These are phyloP conservation scores for Eretmodus cyanostictus DNA, from an alignment of 2,113 vertebrate genomes.

Conservation along the genomic window DNA sequence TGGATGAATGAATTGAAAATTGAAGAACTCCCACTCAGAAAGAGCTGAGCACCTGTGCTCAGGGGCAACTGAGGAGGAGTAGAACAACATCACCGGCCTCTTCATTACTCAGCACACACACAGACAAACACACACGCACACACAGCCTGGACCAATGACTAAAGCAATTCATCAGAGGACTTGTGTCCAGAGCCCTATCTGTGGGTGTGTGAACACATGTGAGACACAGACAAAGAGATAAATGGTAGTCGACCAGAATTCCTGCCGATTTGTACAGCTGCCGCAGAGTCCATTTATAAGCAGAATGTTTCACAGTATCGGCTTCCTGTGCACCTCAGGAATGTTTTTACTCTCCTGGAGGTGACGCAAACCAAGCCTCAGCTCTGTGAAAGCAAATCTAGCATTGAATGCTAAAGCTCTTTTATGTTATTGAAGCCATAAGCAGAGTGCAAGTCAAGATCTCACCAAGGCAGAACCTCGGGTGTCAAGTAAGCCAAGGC, in stretches of 20 bases:
- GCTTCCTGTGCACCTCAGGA: background rate
- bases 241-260: background rate
- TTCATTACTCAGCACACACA: slow-evolving; percentile 37
- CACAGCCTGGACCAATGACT: background rate
- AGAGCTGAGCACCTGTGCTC: slow-evolving; percentile 14
- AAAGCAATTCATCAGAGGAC: slow-evolving; percentile 33
- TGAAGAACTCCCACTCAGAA: slow-evolving; percentile 34
- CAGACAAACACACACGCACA: background rate
- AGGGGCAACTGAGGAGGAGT: slow-evolving; percentile 13
- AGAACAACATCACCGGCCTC: slow-evolving; percentile 3
- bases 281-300: background rate
- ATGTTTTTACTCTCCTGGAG: background rate
- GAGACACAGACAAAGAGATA: slow-evolving; percentile 17
- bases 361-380: background rate
- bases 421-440: background rate
- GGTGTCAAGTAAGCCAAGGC: background rate
- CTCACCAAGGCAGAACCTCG: background rate
- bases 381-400: background rate
- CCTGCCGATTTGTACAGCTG: background rate
- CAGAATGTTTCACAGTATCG: background rate
- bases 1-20: slow-evolving; percentile 35
- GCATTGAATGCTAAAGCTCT: background rate
- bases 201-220: slow-evolving; percentile 19
- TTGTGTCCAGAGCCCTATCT: background rate
- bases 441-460: background rate